Percentiles rank a stretch among this genome's conserved stretches.
Conservation (phyloP, 2,113 vertebrate genomes). For the Semicossyphus pulcher region DNA sequence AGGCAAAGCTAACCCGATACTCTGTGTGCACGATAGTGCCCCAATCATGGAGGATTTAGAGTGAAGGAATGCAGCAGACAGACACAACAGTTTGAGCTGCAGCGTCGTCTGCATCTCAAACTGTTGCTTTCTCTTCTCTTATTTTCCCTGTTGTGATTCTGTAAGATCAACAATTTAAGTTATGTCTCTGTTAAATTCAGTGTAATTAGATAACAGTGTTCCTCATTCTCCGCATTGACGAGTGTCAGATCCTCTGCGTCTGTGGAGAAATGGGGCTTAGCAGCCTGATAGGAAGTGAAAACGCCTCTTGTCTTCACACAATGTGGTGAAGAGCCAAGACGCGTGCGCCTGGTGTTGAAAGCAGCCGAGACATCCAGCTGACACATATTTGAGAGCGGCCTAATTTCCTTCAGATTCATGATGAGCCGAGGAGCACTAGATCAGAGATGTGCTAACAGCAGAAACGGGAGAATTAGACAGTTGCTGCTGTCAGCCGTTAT, state of each 20-base stretch:
- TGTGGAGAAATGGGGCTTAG: constrained; percentile 5
- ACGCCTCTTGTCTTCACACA: constrained; percentile 32
- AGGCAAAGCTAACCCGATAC: not conserved
- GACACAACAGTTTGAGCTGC: no score
- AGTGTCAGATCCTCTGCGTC: constrained; percentile 23
- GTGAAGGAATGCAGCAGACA: not conserved
- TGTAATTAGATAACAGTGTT: constrained; percentile 1
- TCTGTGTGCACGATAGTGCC: not conserved
- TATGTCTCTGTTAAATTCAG: constrained; percentile 8
- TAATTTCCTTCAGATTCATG: constrained; percentile 50
- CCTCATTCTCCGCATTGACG: not conserved
- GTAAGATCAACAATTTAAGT: not conserved
- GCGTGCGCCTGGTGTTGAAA: constrained; percentile 39
- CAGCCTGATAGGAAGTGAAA: constrained; percentile 38
- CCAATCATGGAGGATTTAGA: not conserved
- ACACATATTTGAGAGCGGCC: constrained; percentile 59
- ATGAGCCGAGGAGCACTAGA: constrained; percentile 56
- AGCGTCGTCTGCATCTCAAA: not conserved
- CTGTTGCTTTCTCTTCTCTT: not conserved
- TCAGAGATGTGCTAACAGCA: constrained; percentile 48
- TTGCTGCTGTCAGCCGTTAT: constrained; percentile 55
- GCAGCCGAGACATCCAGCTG: constrained; percentile 49
- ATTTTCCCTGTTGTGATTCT: not conserved
- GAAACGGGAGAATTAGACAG: constrained; percentile 49
- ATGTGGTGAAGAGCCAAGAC: constrained; percentile 36